These are phyloP conservation scores for Ormyrus pomaceus DNA, from an alignment of 2,888 invertebrate genomes.

Conservation along the genomic window DNA sequence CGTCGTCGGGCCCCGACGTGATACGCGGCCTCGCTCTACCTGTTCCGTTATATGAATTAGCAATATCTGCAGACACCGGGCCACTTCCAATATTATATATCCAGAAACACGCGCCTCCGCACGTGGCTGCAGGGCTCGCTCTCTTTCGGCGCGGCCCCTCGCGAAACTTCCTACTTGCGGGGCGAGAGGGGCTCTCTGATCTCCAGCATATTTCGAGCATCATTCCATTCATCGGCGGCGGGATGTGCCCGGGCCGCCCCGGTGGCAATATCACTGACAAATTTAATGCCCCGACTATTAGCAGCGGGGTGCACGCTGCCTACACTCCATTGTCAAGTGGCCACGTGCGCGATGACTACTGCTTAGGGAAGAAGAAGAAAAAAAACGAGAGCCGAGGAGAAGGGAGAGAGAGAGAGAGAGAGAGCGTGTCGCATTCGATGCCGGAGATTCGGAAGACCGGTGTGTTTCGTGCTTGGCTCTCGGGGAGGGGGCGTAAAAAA, in stretches of 20 bases:
- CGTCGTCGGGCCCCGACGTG: no score
- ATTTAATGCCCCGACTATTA: conserved; percentile 74
- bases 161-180: conserved; percentile 16
- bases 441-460: not conserved
- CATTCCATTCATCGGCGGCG: conserved; percentile 62
- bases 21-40: conserved; percentile 18
- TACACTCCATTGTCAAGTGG: conserved; percentile 68
- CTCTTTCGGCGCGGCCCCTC: conserved; percentile 10
- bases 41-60: conserved; percentile 48
- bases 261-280: conserved; percentile 73
- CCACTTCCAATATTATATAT: not conserved
- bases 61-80: conserved; percentile 29
- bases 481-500: conserved; percentile 58
- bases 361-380: conserved; percentile 17
- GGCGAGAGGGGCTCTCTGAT: conserved; percentile 51
- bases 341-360: conserved; percentile 69
- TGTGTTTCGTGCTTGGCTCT: not conserved
- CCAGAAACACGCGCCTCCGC: conserved; percentile 2
- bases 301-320: conserved; percentile 65
- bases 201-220: conserved; percentile 64
- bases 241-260: conserved; percentile 58
- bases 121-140: conserved; percentile 21
- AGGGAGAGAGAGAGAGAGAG: conserved; percentile 3
- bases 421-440: conserved; percentile 32
- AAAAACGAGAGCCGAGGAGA: not conserved